A percentile compares a stretch with the other conserved stretches of the same genome.
phyloP scores from a whole-genome alignment of 1,140 invertebrate species.

The Cotesia vestalis region DNA sequence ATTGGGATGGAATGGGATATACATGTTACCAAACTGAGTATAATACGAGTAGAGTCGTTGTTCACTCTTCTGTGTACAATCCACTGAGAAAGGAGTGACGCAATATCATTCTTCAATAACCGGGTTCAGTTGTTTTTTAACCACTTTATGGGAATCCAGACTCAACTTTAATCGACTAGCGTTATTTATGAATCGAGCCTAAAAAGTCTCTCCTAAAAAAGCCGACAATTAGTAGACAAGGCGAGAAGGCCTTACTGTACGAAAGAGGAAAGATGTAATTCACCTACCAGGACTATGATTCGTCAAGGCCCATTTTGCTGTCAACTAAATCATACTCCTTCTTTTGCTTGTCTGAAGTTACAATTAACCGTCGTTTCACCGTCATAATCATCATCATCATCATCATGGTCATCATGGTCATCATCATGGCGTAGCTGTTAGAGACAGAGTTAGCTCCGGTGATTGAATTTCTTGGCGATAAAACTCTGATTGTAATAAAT shows the following conservation, averaged over 20 bases:
- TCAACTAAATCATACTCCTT: conserved; percentile 17
- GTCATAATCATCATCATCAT: conserved; percentile 15
- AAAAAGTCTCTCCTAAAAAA: not conserved
- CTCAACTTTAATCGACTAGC: conserved; percentile 10
- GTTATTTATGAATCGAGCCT: conserved; percentile 23
- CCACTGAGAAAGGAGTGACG: conserved; percentile 2
- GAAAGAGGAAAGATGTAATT: conserved; percentile 22
- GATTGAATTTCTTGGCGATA: not conserved
- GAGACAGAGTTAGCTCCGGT: too few species aligned
- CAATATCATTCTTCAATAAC: not conserved
- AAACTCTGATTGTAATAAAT: conserved; percentile 4
- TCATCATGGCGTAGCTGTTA: too few species aligned
- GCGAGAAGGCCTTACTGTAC: conserved; percentile 27
- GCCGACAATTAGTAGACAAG: conserved; percentile 34
- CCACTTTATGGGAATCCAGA: conserved; percentile 3
- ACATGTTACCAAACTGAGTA: too few species aligned
- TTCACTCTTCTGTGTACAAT: too few species aligned
- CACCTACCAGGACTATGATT: conserved; percentile 24
- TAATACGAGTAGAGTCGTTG: not conserved
- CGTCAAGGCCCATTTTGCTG: conserved; percentile 22
- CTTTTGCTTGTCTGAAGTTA: not conserved
- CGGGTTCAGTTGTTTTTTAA: not conserved
- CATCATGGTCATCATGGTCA: not conserved
- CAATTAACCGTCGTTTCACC: not conserved
- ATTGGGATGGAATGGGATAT: too few species aligned